Base-by-base conservation (phyloP, 2,888 invertebrate species). In the Smittia aterrima region DNA sequence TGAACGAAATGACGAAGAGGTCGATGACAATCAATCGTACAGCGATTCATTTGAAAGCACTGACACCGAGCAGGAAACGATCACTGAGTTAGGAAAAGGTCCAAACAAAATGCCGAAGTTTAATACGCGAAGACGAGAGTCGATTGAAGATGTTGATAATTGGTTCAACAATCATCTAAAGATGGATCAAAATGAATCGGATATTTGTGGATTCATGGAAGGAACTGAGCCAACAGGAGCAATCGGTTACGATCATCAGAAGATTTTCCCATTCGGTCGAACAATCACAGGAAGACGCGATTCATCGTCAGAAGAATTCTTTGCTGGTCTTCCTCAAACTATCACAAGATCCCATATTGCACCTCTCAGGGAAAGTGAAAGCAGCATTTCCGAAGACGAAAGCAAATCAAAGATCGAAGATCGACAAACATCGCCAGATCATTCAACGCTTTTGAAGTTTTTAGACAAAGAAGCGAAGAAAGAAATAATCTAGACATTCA, bases 131-230 rank as follows among this genome's bases (percentile, higher is more conserved):
- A 1, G 76, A 13, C 71, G 77, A 20, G 76, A 76, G 24, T 77
- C 77, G 47, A 78, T 78, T 54, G 77, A 77, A 47, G 77, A 78
- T 25, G 70, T 77, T n/a, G 76, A 78, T 41, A 75, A 72, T 40
- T 78, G 78, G 77, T 78, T 78, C 24, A 74, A 66, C 0, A 22
- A 58, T 38, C 68, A 75, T 16, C 20, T 64, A 7, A 54, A 62
- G 13, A 18, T 67, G 9, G 66, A 58, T 7, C 74, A 75, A 68
- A 41, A 40, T 1, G 72, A 77, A 25, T 47, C 47, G 7, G 9
- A 22, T 1, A 18, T 16, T 13, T 9, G 11, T 18, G 16, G 18
- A 18, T 18, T 13, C 4, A 20, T 11, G 1, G 70, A 53, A 27
- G 9, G 4, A 16, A 6, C 6, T 18, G 1, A 20, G 27, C 40